Conservation (phyloP, 37 sponge, comb jelly and placozoan species). For the Halichondria panicea region DNA sequence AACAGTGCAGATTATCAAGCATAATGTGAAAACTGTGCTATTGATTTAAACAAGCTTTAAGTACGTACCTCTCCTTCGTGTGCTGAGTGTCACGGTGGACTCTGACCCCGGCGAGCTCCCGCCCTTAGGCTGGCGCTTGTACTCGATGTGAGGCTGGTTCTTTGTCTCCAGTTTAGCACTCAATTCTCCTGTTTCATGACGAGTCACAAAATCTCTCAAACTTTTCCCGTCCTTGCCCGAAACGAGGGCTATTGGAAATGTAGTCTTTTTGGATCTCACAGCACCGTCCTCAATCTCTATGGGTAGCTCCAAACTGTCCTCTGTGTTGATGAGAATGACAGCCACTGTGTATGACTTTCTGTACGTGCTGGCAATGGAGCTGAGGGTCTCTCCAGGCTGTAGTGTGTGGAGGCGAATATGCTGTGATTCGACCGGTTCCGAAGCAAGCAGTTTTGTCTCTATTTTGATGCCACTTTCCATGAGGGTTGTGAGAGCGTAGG, state of each 20-base stretch:
- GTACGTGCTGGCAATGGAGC: constrained; percentile 5
- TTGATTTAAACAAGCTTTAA: no score
- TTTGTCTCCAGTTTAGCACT: constrained; percentile 32
- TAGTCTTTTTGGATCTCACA: constrained; percentile 22
- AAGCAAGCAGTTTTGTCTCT: constrained; percentile 47
- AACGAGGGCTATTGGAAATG: constrained; percentile 15
- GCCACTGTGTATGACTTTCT: constrained; percentile 22
- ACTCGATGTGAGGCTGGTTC: constrained; percentile 21
- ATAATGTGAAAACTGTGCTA: no score
- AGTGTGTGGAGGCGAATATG: constrained; percentile 50
- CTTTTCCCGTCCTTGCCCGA: constrained; percentile 25
- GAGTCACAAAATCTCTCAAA: constrained; percentile 24
- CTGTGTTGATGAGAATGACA: constrained; percentile 28
- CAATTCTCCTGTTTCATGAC: constrained; percentile 34
- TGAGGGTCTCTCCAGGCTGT: constrained; percentile 25
- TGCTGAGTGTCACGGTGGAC: no score
- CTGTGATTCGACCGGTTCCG: constrained; percentile 35
- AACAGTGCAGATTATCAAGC: no score
- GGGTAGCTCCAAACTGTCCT: constrained; percentile 30
- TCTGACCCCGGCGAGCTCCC: no score
- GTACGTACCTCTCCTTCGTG: no score
- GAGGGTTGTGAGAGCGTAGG: constrained; percentile 27
- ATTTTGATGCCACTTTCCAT: constrained; percentile 3
- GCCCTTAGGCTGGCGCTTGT: no score
- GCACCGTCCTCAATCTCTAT: constrained; percentile 4